Percentiles rank a stretch among this genome's conserved stretches.
These are phyloP conservation scores for Gymnocephalus cernua DNA, from an alignment of 2,113 vertebrate species.

Conservation along the genomic window DNA sequence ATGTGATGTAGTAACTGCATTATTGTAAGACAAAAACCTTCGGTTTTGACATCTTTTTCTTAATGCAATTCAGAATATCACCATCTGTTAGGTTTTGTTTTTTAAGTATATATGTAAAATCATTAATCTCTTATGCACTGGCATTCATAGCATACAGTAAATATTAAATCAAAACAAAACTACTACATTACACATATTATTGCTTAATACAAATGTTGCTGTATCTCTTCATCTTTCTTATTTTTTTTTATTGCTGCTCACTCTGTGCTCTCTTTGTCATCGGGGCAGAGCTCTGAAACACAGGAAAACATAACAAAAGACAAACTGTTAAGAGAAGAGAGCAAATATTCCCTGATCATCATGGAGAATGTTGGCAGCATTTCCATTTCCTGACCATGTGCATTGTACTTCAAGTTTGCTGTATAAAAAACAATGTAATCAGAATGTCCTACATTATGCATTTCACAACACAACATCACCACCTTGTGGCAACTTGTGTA, in stretches of 20 bases:
- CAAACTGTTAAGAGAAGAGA: neutral
- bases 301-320: slow-evolving; percentile 11
- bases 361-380: neutral
- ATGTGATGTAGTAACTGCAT: neutral
- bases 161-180: slow-evolving; percentile 21
- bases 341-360: neutral
- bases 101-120: slow-evolving; percentile 12
- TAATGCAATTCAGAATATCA: neutral
- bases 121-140: neutral
- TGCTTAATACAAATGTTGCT: slow-evolving; percentile 13
- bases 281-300: slow-evolving; percentile 78
- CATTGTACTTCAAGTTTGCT: neutral
- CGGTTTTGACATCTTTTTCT: slow-evolving; percentile 1
- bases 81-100: neutral
- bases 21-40: slow-evolving; percentile 7
- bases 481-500: slow-evolving; percentile 46
- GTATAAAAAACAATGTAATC: neutral
- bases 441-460: neutral
- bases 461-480: slow-evolving; percentile 21
- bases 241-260: slow-evolving; percentile 38
- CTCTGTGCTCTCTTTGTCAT: slow-evolving; percentile 49
- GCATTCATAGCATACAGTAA: neutral
- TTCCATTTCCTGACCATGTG: slow-evolving; percentile 16
- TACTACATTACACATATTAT: slow-evolving; percentile 12
- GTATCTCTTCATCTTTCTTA: neutral